phyloP scores from a whole-genome alignment of 1,140 invertebrate species.

The Popillia japonica region DNA sequence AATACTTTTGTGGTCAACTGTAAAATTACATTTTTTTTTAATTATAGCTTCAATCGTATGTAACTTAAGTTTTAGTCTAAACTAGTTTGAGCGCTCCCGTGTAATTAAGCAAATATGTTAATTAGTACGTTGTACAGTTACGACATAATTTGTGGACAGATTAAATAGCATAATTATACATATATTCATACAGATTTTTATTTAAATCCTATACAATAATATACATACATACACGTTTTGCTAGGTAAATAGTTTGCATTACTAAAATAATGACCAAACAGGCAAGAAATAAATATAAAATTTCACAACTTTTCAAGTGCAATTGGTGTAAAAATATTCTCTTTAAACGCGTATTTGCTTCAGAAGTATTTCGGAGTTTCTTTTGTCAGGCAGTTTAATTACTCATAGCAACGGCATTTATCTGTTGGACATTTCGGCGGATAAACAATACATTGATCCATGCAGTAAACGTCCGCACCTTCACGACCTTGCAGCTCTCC shows the following conservation, averaged over 20 bases:
- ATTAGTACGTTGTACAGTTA: too few species aligned
- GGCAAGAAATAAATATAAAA: slow-evolving; percentile 31
- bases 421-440: slow-evolving; percentile 74
- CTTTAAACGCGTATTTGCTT: not conserved
- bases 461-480: slow-evolving; percentile 83
- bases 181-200: not conserved
- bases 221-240: slow-evolving; percentile 23
- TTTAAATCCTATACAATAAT: slow-evolving; percentile 21
- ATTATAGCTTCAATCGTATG: too few species aligned
- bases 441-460: slow-evolving; percentile 82
- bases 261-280: not conserved
- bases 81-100: too few species aligned
- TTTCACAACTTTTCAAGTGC: not conserved
- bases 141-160: too few species aligned
- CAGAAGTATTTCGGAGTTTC: slow-evolving; percentile 3
- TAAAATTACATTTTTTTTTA: too few species aligned
- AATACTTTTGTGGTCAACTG: too few species aligned
- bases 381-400: slow-evolving; percentile 39
- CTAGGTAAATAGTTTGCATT: not conserved
- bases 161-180: not conserved
- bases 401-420: slow-evolving; percentile 75
- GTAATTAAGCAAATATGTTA: too few species aligned
- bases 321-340: not conserved
- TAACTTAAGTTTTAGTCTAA: too few species aligned
- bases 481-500: slow-evolving; percentile 75